Evolutionary conservation across 2,113 vertebrate species (phyloP), one percentile per base, ranked within the genome.

Genomic region (Paradoxurus hermaphroditus): DNA sequence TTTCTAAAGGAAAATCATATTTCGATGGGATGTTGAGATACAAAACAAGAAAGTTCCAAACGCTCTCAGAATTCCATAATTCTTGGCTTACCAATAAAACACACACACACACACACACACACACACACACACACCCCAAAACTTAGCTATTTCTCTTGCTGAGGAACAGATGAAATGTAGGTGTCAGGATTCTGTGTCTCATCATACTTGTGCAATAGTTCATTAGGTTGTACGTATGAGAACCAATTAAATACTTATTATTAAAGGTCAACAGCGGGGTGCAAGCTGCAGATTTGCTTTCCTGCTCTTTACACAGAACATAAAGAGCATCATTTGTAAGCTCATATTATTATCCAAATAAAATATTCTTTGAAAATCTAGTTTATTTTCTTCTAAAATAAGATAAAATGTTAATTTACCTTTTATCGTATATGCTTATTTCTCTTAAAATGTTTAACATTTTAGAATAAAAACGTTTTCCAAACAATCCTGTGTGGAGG

Each of bases 91-190:
- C 62, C 77, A 44, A 51, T 53, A 31, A 56, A 91, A 87, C 7
- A 23, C 19, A 23, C 56, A 4, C 51, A 56, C 53, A 56, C 16
- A 56, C 46, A 14, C 49, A 49, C 49, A 49, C 49, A 49, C 49
- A 49, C 49, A 49, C 49, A 49, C 49, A 49, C 49, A 49, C 49
- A 49, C 49, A 49, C 7, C 56, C 56, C 56, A n/a, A 56, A 91
- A 87, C 12, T 86, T 56, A 59, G 27, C 44, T 29, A 29, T 83
- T 96, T 86, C 73, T 95, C 92, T 93, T 79, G 51, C 56, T 83
- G 70, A 44, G 31, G 29, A 93, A 67, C 97, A 97, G 95, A 98
- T 79, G 97, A 97, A 84, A 90, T 14, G 97, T 98, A 82, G 96
- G 95, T 91, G 96, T 97, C 86, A 88, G 72, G 44, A 86, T 90